These are phyloP conservation scores for Boloria selene DNA, from an alignment of 2,888 invertebrate species.

Conservation along the genomic window DNA sequence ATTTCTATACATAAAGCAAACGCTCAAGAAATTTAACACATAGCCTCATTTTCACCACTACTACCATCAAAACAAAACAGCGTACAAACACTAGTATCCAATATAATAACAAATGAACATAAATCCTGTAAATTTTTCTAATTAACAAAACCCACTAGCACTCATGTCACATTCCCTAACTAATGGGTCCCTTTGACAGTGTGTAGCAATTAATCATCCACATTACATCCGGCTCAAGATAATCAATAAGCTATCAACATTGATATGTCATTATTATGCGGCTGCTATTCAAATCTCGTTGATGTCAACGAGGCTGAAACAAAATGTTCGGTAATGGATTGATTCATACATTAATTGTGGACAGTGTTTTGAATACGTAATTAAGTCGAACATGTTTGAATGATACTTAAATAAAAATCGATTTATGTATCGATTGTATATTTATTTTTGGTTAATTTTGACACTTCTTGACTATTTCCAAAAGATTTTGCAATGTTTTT, in stretches of 20 bases:
- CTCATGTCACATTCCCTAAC: conserved; percentile 30
- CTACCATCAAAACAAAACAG: neutral
- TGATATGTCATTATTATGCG: conserved; percentile 43
- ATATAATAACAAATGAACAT: neutral
- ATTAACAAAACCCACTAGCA: conserved; percentile 27
- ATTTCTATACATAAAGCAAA: too few relatives aligned
- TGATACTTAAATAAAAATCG: too few relatives aligned
- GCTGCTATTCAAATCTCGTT: conserved; percentile 30
- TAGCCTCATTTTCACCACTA: too few relatives aligned
- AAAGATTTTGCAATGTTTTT: too few relatives aligned
- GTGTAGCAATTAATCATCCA: conserved; percentile 49
- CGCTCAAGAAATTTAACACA: too few relatives aligned
- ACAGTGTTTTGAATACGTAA: neutral
- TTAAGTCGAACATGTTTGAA: neutral
- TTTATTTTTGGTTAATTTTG: too few relatives aligned
- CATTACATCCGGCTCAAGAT: conserved; percentile 50
- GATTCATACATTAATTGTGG: conserved; percentile 14
- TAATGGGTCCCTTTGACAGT: conserved; percentile 44
- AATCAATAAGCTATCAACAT: conserved; percentile 55
- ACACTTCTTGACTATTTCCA: too few relatives aligned
- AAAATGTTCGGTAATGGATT: conserved; percentile 36
- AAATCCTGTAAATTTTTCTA: conserved; percentile 16
- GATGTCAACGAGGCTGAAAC: conserved; percentile 34
- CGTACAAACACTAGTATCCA: neutral
- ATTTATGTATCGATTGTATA: too few relatives aligned